Conservation (phyloP, 2,888 invertebrate genomes). For the Cistogaster globosa region DNA sequence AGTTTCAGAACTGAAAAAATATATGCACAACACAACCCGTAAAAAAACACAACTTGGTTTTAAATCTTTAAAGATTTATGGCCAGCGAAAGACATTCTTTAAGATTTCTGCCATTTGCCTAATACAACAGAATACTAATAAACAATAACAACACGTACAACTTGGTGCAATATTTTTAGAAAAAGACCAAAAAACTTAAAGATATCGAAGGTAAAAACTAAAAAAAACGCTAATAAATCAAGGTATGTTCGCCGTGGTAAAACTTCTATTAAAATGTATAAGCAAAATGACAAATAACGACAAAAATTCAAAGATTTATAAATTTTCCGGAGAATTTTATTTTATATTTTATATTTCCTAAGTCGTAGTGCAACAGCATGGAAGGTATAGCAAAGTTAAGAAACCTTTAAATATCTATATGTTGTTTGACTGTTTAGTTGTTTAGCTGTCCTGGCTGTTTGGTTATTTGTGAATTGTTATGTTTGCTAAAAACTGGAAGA, state of each 20-base stretch:
- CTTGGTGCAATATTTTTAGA: background rate
- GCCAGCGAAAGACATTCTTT: slow-evolving; percentile 14
- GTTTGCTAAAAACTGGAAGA: background rate
- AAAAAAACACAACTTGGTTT: background rate
- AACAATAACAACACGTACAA: slow-evolving; percentile 17
- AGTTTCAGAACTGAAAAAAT: background rate
- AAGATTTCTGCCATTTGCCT: slow-evolving; percentile 5
- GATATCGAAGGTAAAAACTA: slow-evolving; percentile 29
- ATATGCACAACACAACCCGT: background rate
- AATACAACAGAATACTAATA: background rate
- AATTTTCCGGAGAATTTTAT: slow-evolving; percentile 36
- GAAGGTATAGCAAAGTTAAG: slow-evolving; percentile 20
- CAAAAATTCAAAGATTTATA: slow-evolving; percentile 32
- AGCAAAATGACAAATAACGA: background rate
- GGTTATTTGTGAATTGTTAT: slow-evolving; percentile 38
- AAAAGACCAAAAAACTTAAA: background rate
- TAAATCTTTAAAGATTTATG: slow-evolving; percentile 1
- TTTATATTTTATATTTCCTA: slow-evolving; percentile 10
- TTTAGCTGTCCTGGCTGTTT: slow-evolving; percentile 7
- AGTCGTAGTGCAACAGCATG: slow-evolving; percentile 13
- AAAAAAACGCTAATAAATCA: slow-evolving; percentile 61
- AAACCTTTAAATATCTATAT: slow-evolving; percentile 31
- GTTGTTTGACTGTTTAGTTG: slow-evolving; percentile 5
- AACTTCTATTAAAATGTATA: slow-evolving; percentile 37
- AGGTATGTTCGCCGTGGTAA: slow-evolving; percentile 40